Conservation (phyloP, 2,113 vertebrate genomes). For the Cebus imitator region DNA sequence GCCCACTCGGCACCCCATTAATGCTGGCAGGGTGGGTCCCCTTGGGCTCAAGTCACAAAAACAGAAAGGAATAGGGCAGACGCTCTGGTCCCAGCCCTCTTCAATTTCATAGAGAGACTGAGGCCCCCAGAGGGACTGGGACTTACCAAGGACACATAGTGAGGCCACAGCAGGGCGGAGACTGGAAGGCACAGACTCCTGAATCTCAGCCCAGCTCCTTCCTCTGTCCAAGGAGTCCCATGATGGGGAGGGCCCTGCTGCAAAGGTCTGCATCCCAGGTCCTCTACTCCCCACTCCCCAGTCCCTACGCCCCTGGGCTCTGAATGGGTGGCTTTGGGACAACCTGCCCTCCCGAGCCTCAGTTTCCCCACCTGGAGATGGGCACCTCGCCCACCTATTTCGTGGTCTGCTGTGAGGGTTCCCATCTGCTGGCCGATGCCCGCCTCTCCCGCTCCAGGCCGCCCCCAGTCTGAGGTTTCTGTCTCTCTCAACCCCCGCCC, state of each 20-base stretch:
- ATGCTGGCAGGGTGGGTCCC: not conserved
- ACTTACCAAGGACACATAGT: not conserved
- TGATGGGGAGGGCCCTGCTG: not conserved
- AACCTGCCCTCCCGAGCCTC: not conserved
- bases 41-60: not conserved
- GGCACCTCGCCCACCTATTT: not conserved
- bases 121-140: not conserved
- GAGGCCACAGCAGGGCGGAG: not conserved
- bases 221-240: not conserved
- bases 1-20: not conserved
- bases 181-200: not conserved
- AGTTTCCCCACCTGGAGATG: not conserved
- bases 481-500: not conserved
- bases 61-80: not conserved
- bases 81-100: not conserved
- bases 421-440: not conserved
- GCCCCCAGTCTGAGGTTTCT: not conserved
- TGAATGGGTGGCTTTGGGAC: rapidly evolving
- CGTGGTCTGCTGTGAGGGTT: not conserved
- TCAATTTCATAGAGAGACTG: not conserved
- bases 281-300: rapidly evolving
- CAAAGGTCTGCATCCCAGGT: not conserved
- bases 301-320: not conserved
- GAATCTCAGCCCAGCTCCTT: no score
- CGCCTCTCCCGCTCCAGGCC: not conserved